These are phyloP conservation scores for Caenorhabditis becei DNA, from an alignment of 2,888 invertebrate species.

Conservation along the genomic window DNA sequence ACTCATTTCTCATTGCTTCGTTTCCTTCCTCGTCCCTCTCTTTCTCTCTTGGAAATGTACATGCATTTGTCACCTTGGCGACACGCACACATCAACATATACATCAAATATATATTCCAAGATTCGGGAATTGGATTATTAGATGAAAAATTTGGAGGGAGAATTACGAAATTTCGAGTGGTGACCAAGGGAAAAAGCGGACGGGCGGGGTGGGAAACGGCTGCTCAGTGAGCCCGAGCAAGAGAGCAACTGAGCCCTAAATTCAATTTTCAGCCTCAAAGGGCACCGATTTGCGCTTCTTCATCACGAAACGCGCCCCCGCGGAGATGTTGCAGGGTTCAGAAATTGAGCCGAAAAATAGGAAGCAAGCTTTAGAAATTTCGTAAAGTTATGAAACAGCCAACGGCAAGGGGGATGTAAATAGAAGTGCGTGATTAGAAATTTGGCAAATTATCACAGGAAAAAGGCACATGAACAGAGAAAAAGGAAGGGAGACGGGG, in stretches of 20 bases:
- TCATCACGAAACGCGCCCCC: slow-evolving; percentile 1
- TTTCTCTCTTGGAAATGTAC: slow-evolving; percentile 45
- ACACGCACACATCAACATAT: slow-evolving; percentile 34
- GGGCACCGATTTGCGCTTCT: slow-evolving; percentile 35
- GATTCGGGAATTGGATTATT: slow-evolving; percentile 32
- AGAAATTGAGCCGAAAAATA: slow-evolving; percentile 18
- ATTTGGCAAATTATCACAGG: slow-evolving; percentile 30
- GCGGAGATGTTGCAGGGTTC: slow-evolving; percentile 19
- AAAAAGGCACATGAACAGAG: slow-evolving; percentile 12
- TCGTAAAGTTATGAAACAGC: slow-evolving; percentile 11
- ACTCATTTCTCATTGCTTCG: slow-evolving; percentile 36
- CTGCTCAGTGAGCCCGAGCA: slow-evolving; percentile 3
- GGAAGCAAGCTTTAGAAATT: slow-evolving; percentile 7
- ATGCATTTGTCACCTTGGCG: slow-evolving; percentile 59
- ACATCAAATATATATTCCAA: slow-evolving; percentile 26
- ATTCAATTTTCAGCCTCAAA: slow-evolving; percentile 57
- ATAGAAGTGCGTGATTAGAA: slow-evolving; percentile 12
- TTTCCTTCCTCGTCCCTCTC: slow-evolving; percentile 8
- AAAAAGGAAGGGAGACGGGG: background rate
- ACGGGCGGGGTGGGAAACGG: background rate
- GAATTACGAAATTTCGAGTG: slow-evolving; percentile 4
- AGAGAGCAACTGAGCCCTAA: slow-evolving; percentile 17
- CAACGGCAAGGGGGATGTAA: background rate
- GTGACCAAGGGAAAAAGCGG: slow-evolving; percentile 10
- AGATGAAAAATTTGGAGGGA: slow-evolving; percentile 20